Percentiles rank a stretch among this genome's conserved stretches.
Evolutionary conservation across 2,113 vertebrate species (phyloP).

Genomic region (Arothron firmamentum): DNA sequence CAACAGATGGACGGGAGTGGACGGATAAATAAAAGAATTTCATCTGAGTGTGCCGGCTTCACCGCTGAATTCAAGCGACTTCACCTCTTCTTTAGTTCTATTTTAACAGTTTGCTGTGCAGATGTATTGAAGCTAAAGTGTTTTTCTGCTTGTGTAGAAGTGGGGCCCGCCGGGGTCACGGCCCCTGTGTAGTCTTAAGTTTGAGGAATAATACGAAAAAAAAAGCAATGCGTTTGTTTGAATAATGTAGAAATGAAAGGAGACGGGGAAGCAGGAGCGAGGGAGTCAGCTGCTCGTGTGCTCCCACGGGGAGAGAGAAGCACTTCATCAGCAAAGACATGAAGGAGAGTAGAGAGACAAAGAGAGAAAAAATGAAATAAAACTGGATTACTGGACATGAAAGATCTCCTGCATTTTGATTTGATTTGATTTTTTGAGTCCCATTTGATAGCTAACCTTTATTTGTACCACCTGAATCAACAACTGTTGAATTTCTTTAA

Average conservation of each 20-base stretch:
- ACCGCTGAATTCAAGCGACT: not conserved
- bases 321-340: constrained; percentile 14
- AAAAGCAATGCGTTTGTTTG: constrained; percentile 27
- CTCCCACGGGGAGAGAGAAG: constrained; percentile 49
- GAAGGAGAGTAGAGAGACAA: constrained; percentile 8
- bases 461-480: not conserved
- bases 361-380: constrained; percentile 18
- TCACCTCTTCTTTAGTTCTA: not conserved
- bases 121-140: constrained; percentile 11
- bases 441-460: not conserved
- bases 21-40: constrained; percentile 38
- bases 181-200: constrained; percentile 28
- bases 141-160: constrained; percentile 8
- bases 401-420: constrained; percentile 6
- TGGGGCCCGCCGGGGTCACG: constrained; percentile 30
- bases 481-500: not conserved
- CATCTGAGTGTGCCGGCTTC: constrained; percentile 8
- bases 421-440: not conserved
- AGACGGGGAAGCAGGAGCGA: constrained; percentile 11
- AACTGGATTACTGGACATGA: constrained; percentile 4
- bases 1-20: constrained; percentile 40
- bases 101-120: constrained; percentile 1
- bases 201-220: constrained; percentile 19
- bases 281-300: constrained; percentile 59
- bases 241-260: constrained; percentile 53